phyloP scores from a whole-genome alignment of 2,113 vertebrate genomes.

The Psittacula cyanocephala region DNA sequence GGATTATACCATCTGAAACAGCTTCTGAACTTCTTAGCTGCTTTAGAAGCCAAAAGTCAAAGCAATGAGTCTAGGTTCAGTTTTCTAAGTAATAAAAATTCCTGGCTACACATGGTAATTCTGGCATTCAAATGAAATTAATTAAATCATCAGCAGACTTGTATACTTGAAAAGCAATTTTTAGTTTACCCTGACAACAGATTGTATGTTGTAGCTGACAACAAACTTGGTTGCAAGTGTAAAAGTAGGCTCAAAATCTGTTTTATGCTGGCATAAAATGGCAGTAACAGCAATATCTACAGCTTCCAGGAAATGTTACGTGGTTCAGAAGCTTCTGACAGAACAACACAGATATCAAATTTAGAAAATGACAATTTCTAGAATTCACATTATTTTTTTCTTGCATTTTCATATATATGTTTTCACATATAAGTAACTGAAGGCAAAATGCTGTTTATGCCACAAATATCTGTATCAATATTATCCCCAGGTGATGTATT shows the following conservation, averaged over 20 bases:
- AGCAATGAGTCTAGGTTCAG: background rate
- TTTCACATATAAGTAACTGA: background rate
- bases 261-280: background rate
- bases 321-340: background rate
- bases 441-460: background rate
- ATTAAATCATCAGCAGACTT: background rate
- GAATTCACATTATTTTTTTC: background rate
- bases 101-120: background rate
- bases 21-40: background rate
- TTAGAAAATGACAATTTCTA: conserved; percentile 5
- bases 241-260: background rate
- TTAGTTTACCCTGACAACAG: background rate
- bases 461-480: background rate
- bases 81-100: background rate
- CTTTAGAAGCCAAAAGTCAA: background rate
- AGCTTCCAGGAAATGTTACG: background rate
- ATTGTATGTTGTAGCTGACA: background rate
- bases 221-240: background rate
- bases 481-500: background rate
- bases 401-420: background rate
- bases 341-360: background rate
- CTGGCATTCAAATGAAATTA: background rate
- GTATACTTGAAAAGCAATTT: background rate
- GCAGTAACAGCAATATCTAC: background rate
- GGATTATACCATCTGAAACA: background rate